These are phyloP conservation scores for Amphiprion ocellaris DNA, from an alignment of 2,113 vertebrate genomes.

Conservation along the genomic window DNA sequence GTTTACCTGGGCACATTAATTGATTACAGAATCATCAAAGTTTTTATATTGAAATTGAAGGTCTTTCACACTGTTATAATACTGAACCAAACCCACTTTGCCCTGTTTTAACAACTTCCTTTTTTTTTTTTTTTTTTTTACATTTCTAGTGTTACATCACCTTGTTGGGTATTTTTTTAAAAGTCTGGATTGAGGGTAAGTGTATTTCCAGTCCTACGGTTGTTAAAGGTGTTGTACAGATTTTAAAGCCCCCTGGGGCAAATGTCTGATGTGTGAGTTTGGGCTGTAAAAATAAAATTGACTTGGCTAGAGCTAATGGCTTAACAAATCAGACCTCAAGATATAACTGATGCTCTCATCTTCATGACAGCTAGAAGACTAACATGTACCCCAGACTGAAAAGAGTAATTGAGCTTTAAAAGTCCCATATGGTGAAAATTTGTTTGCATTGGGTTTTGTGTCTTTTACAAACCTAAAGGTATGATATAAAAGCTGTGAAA, in stretches of 20 bases:
- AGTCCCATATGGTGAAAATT: no score
- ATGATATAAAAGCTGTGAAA: no score
- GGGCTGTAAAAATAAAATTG: background rate
- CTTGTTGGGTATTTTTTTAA: background rate
- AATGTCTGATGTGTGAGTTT: background rate
- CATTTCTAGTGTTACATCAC: background rate
- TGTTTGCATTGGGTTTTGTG: no score
- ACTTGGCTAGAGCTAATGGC: background rate
- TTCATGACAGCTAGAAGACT: background rate
- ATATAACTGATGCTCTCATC: background rate
- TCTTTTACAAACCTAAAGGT: no score
- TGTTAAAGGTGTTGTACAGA: background rate
- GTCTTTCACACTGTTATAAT: background rate
- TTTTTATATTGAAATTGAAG: background rate
- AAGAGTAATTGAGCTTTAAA: no score
- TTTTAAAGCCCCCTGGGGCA: background rate
- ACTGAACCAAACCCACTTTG: background rate
- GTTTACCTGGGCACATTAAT: background rate
- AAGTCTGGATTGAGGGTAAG: background rate
- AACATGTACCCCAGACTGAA: background rate
- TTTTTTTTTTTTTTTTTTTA: background rate
- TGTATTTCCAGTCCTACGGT: conserved; percentile 1
- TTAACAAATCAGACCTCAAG: background rate
- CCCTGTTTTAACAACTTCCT: background rate
- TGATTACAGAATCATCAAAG: background rate